phyloP scores from a whole-genome alignment of 2,797 vertebrate species.

The Sebastes baramenuke region DNA sequence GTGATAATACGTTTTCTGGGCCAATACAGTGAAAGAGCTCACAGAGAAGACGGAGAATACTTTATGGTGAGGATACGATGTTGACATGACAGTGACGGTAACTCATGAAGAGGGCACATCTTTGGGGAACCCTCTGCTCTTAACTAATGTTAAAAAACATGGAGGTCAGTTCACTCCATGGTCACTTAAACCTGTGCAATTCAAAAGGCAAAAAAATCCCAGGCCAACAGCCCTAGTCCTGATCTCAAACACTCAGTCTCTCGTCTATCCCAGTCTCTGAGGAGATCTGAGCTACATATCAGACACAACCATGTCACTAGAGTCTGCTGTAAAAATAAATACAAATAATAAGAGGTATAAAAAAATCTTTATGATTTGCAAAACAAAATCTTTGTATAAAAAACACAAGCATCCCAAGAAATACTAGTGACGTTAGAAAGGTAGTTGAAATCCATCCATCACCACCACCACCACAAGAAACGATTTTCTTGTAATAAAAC shows the following conservation, averaged over 20 bases:
- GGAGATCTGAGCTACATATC: conserved; percentile 40
- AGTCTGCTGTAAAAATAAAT: conserved; percentile 49
- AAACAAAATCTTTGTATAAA: conserved; percentile 56
- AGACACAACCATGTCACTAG: conserved; percentile 46
- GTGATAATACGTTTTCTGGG: neutral
- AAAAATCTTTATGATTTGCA: conserved; percentile 68
- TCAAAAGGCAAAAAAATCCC: conserved; percentile 70
- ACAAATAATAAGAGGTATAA: conserved; percentile 73
- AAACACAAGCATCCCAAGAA: conserved; percentile 58
- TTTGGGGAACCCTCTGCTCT: conserved; percentile 18
- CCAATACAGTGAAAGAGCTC: neutral
- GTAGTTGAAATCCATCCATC: conserved; percentile 55
- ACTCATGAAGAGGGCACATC: conserved; percentile 22
- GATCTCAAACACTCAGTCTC: conserved; percentile 35
- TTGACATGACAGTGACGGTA: neutral
- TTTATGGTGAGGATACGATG: neutral
- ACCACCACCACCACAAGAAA: conserved; percentile 35
- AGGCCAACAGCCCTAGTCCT: conserved; percentile 65
- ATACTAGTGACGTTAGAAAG: conserved; percentile 56
- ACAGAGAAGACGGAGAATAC: conserved; percentile 5
- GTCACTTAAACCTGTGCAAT: conserved; percentile 83
- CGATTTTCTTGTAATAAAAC: conserved; percentile 35
- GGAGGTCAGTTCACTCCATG: conserved; percentile 73
- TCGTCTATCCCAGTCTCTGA: conserved; percentile 17
- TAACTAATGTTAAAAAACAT: conserved; percentile 33